These are phyloP conservation scores for Diplolepis rosae DNA, from an alignment of 2,888 invertebrate species.

Conservation along the genomic window DNA sequence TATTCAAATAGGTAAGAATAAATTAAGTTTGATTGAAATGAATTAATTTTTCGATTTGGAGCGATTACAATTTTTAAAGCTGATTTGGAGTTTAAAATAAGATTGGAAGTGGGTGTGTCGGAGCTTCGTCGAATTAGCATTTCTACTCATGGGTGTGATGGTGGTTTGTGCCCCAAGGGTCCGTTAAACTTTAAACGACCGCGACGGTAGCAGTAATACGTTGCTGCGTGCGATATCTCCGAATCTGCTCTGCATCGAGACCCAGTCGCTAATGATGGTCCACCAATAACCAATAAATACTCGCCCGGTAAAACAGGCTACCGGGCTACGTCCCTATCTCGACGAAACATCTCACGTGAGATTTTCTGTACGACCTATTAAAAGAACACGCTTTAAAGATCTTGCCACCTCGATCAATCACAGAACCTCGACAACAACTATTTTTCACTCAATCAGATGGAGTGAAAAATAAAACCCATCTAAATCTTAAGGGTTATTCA, in stretches of 20 bases:
- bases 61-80: background rate
- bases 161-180: slow-evolving; percentile 56
- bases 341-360: slow-evolving; percentile 56
- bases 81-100: background rate
- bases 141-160: slow-evolving; percentile 60
- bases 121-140: slow-evolving; percentile 61
- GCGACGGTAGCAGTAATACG: slow-evolving; percentile 48
- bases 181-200: slow-evolving; percentile 59
- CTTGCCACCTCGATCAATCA: slow-evolving; percentile 40
- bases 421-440: slow-evolving; percentile 10
- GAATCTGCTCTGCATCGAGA: slow-evolving; percentile 63
- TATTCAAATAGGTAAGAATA: too few species aligned
- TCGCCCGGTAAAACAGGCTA: slow-evolving; percentile 68
- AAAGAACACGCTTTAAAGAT: slow-evolving; percentile 41
- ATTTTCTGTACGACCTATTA: slow-evolving; percentile 43
- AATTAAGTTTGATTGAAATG: background rate
- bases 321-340: slow-evolving; percentile 68
- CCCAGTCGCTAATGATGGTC: slow-evolving; percentile 72
- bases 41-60: background rate
- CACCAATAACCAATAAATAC: slow-evolving; percentile 71
- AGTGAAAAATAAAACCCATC: too few species aligned
- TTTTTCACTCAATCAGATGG: background rate
- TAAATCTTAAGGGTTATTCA: too few species aligned
- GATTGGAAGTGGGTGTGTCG: slow-evolving; percentile 37
- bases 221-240: slow-evolving; percentile 61